phyloP scores from a whole-genome alignment of 1,140 invertebrate species.

The Leptopilina boulardi region DNA sequence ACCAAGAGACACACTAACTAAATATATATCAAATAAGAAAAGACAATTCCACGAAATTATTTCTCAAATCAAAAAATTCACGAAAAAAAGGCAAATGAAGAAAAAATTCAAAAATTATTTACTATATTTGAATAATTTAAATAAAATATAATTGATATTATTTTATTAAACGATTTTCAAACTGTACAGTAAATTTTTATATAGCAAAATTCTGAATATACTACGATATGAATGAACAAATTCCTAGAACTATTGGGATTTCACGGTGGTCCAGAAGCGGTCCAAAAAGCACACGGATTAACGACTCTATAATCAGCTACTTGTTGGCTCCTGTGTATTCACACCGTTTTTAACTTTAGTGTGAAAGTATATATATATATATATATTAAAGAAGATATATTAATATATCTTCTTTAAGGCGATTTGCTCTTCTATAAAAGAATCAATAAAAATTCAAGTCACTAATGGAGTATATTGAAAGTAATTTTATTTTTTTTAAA shows the following conservation, averaged over 20 bases:
- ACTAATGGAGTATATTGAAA: background rate
- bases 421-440: background rate
- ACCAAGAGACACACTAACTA: background rate
- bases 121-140: background rate
- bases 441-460: background rate
- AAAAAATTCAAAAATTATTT: no score
- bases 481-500: no score
- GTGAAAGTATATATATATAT: background rate
- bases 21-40: background rate
- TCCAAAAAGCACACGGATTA: slow-evolving; percentile 11
- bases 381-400: no score
- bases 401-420: no score
- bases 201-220: background rate
- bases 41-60: no score
- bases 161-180: no score
- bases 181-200: background rate
- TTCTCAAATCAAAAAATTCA: background rate
- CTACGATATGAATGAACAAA: background rate
- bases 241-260: slow-evolving; percentile 5
- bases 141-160: no score
- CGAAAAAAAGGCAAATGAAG: no score
- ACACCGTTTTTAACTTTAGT: background rate
- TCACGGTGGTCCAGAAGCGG: slow-evolving; percentile 4
- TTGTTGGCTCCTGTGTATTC: background rate
- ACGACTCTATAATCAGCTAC: slow-evolving; percentile 24